phyloP scores from a whole-genome alignment of 1,140 invertebrate genomes.

The Pseudomyrmex flavicornis region DNA sequence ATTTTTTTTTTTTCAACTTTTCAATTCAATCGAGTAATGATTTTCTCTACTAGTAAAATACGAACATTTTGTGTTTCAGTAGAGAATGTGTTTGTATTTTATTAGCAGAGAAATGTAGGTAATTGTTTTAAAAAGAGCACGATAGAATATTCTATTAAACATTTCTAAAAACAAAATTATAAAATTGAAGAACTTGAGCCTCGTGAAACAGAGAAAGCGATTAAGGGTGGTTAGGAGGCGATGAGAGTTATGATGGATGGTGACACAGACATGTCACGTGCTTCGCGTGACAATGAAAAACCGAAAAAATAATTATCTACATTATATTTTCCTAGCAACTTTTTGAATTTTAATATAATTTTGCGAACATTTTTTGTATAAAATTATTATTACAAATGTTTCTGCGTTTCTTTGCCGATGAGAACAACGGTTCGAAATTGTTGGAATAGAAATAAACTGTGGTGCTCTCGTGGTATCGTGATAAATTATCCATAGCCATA shows the following conservation, averaged over 20 bases:
- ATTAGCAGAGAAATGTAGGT: too few relatives aligned
- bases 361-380: not conserved
- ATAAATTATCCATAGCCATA: slow-evolving; percentile 74
- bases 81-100: too few relatives aligned
- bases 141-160: not conserved
- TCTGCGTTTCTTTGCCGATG: not conserved
- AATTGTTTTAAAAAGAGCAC: not conserved
- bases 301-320: slow-evolving; percentile 65
- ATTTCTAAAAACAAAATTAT: not conserved
- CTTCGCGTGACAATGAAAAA: slow-evolving; percentile 50
- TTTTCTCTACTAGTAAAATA: too few relatives aligned
- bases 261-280: slow-evolving; percentile 73
- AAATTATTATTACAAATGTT: not conserved
- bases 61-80: too few relatives aligned
- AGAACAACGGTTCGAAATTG: slow-evolving; percentile 17
- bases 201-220: slow-evolving; percentile 41
- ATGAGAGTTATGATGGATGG: slow-evolving; percentile 81
- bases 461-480: slow-evolving; percentile 12
- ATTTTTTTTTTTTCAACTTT: not conserved
- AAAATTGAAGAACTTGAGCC: slow-evolving; percentile 39
- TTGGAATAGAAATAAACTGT: slow-evolving; percentile 20
- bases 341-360: not conserved
- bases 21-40: too few relatives aligned
- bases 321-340: slow-evolving; percentile 25
- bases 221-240: slow-evolving; percentile 72